Conservation (phyloP, 1,140 invertebrate species). For the Euura lappo region DNA sequence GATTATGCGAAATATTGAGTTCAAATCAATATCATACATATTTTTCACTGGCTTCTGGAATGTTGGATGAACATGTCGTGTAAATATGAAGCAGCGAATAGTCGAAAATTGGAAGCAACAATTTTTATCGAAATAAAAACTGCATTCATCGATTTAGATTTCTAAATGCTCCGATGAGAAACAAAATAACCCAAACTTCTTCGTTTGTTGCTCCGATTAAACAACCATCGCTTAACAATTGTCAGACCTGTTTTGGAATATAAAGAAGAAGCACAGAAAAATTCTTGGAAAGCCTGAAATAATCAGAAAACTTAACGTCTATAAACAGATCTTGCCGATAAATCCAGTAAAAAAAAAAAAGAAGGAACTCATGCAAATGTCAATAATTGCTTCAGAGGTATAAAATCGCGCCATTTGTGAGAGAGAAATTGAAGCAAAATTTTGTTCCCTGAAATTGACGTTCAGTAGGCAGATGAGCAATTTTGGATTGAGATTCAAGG, state of each 20-base stretch:
- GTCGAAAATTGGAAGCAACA: background rate
- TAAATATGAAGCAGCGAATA: background rate
- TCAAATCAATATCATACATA: background rate
- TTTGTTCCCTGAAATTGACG: background rate
- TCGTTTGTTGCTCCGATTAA: background rate
- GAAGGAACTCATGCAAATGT: background rate
- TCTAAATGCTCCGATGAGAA: too few species aligned
- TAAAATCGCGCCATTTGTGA: background rate
- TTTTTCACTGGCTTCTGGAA: background rate
- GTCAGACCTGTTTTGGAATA: background rate
- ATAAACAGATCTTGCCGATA: background rate
- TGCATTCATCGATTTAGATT: too few species aligned
- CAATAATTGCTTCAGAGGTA: background rate
- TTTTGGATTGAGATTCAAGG: background rate
- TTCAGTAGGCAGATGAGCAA: background rate
- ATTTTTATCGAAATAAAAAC: background rate
- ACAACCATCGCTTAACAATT: background rate
- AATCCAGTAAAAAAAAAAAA: too few species aligned
- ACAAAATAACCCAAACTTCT: too few species aligned
- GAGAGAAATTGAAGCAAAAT: background rate
- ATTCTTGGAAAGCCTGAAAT: background rate
- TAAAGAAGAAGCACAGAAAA: background rate
- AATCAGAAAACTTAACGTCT: background rate
- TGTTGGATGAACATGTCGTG: background rate
- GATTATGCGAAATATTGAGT: too few species aligned